These are phyloP conservation scores for Gadopsis bispinosus DNA, from an alignment of 2,797 vertebrate genomes.

Conservation along the genomic window DNA sequence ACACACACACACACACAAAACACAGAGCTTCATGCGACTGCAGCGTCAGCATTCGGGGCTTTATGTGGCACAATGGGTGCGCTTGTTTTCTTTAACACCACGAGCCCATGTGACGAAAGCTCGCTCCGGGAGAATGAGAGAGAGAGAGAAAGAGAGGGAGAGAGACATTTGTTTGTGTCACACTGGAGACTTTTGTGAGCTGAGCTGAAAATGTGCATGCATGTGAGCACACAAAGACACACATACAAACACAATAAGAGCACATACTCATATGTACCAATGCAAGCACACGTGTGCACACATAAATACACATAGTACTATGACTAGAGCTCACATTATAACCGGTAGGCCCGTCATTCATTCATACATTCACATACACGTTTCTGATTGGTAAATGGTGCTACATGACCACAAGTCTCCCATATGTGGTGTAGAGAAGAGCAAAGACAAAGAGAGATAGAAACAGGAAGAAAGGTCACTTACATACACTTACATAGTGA, in stretches of 20 bases:
- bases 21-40: constrained; percentile 80
- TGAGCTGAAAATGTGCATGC: constrained; percentile 55
- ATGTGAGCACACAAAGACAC: constrained; percentile 51
- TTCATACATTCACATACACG: constrained; percentile 32
- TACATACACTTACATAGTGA: constrained; percentile 2
- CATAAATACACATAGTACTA: constrained; percentile 8
- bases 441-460: constrained; percentile 72
- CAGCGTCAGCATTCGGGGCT: constrained; percentile 87
- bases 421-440: constrained; percentile 40
- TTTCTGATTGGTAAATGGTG: constrained; percentile 52
- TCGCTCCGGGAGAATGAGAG: constrained; percentile 77
- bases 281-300: constrained; percentile 22
- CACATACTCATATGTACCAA: constrained; percentile 43
- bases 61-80: constrained; percentile 86
- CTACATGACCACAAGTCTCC: constrained; percentile 27
- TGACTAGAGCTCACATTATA: constrained; percentile 16
- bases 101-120: constrained; percentile 85
- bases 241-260: constrained; percentile 45
- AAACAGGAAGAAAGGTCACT: constrained; percentile 26
- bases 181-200: constrained; percentile 78
- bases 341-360: constrained; percentile 16
- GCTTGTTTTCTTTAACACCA: constrained; percentile 88
- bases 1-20: constrained; percentile 38
- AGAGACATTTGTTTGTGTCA: constrained; percentile 83
- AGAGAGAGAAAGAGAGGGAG: constrained; percentile 50